Evolutionary conservation across 1,140 invertebrate species (phyloP).

Genomic region (Cydia splendana): DNA sequence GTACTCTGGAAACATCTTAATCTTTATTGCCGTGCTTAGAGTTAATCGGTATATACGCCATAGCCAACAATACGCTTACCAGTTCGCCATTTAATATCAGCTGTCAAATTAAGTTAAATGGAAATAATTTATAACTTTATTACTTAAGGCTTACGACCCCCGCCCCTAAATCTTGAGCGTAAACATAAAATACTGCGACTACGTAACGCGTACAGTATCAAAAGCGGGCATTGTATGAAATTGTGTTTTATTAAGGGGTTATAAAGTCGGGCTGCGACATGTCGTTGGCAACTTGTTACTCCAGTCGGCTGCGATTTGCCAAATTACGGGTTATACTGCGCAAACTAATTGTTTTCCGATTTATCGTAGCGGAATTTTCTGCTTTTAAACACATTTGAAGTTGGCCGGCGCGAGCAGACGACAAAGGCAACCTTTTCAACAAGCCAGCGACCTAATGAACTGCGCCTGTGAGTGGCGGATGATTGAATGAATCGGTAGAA

Average conservation of each 20-base stretch:
- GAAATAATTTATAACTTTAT: constrained; percentile 77
- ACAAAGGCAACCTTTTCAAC: constrained; percentile 24
- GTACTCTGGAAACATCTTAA: constrained; percentile 29
- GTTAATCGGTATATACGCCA: constrained; percentile 59
- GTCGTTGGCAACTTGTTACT: constrained; percentile 74
- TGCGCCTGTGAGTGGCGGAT: background rate
- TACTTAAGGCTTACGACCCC: constrained; percentile 64
- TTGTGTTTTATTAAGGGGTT: constrained; percentile 78
- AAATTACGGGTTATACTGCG: constrained; percentile 66
- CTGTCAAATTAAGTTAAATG: constrained; percentile 78
- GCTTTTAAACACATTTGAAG: constrained; percentile 27
- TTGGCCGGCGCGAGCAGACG: constrained; percentile 1
- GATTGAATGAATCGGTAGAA: background rate
- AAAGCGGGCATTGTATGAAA: constrained; percentile 65
- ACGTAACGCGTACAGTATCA: constrained; percentile 61
- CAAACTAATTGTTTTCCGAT: constrained; percentile 58
- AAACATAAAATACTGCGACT: constrained; percentile 70
- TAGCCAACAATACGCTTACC: constrained; percentile 35
- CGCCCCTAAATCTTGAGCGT: constrained; percentile 66
- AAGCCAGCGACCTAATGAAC: constrained; percentile 15
- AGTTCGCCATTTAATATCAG: constrained; percentile 63
- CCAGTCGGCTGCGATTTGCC: constrained; percentile 55
- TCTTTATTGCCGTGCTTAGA: constrained; percentile 57
- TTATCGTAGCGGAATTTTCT: constrained; percentile 20
- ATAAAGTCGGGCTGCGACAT: constrained; percentile 73